These are phyloP conservation scores for Acanthornis magna DNA, from an alignment of 2,797 vertebrate genomes.

Conservation along the genomic window DNA sequence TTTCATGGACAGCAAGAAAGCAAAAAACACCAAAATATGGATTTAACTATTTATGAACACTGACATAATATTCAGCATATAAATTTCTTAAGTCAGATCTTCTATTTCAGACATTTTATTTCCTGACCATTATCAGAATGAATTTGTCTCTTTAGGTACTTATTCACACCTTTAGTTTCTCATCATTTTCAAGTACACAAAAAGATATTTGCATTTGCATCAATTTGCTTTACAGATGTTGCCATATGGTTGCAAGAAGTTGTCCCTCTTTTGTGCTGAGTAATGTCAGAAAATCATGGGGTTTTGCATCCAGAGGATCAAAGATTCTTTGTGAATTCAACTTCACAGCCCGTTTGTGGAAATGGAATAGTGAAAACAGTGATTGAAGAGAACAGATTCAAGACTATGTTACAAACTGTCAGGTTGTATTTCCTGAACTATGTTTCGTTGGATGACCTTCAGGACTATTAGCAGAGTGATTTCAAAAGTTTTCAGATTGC, in stretches of 20 bases:
- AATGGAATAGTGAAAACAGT: neutral
- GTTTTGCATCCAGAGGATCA: neutral
- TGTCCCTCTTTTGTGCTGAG: neutral
- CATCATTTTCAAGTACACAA: neutral
- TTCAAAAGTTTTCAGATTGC: conserved; percentile 22
- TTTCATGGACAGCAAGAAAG: neutral
- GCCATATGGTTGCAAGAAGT: neutral
- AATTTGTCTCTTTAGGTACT: neutral
- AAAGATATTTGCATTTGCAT: neutral
- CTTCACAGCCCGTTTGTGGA: neutral
- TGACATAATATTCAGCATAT: neutral
- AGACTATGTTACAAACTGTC: neutral
- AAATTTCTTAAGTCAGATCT: neutral
- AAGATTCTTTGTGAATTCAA: neutral
- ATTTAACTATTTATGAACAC: neutral
- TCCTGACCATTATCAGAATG: neutral
- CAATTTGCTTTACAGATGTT: neutral
- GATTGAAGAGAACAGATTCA: neutral
- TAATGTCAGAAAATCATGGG: neutral
- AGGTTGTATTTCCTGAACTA: neutral
- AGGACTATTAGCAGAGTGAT: neutral
- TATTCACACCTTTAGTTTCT: neutral
- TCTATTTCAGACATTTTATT: neutral
- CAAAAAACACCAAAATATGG: neutral
- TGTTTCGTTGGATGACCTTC: neutral